Conservation (phyloP, 2,888 invertebrate species). For the Yponomeuta cagnagella region DNA sequence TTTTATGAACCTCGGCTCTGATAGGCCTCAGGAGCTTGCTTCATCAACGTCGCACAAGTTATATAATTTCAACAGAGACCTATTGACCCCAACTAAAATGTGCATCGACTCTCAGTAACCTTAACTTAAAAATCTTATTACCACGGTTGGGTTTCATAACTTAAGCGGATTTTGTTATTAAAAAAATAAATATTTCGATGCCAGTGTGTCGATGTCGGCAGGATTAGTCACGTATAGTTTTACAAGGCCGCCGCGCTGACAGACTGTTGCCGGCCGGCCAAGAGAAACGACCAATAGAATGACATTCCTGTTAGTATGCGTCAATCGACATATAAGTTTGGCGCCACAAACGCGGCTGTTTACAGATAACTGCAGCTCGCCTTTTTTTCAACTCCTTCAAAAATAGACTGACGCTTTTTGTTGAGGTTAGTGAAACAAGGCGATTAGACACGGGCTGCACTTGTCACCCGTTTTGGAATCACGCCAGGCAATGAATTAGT, state of each 20-base stretch:
- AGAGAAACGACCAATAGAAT: slow-evolving; percentile 3
- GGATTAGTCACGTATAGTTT: slow-evolving; percentile 19
- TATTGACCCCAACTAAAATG: slow-evolving; percentile 1
- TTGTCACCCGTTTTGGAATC: slow-evolving; percentile 15
- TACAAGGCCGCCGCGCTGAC: slow-evolving; percentile 13
- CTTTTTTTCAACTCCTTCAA: neutral
- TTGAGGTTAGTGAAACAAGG: slow-evolving; percentile 11
- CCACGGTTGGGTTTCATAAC: slow-evolving; percentile 13
- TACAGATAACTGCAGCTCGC: neutral
- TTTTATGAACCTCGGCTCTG: slow-evolving; percentile 15
- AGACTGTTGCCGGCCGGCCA: slow-evolving; percentile 4
- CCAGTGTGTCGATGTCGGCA: slow-evolving; percentile 17
- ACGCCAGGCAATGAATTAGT: slow-evolving; percentile 19
- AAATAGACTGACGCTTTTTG: slow-evolving; percentile 9
- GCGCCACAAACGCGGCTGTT: slow-evolving; percentile 18
- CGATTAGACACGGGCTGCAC: slow-evolving; percentile 16
- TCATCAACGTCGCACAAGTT: slow-evolving; percentile 34
- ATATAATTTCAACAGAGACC: slow-evolving; percentile 31
- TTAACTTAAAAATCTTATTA: slow-evolving; percentile 10
- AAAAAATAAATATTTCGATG: slow-evolving; percentile 16
- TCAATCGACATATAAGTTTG: slow-evolving; percentile 4
- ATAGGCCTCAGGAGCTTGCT: slow-evolving; percentile 23
- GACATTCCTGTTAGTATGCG: slow-evolving; percentile 3
- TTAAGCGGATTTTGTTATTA: slow-evolving; percentile 5
- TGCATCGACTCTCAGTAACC: slow-evolving; percentile 21